phyloP scores from a whole-genome alignment of 2,797 vertebrate genomes.

The Chelon auratus region DNA sequence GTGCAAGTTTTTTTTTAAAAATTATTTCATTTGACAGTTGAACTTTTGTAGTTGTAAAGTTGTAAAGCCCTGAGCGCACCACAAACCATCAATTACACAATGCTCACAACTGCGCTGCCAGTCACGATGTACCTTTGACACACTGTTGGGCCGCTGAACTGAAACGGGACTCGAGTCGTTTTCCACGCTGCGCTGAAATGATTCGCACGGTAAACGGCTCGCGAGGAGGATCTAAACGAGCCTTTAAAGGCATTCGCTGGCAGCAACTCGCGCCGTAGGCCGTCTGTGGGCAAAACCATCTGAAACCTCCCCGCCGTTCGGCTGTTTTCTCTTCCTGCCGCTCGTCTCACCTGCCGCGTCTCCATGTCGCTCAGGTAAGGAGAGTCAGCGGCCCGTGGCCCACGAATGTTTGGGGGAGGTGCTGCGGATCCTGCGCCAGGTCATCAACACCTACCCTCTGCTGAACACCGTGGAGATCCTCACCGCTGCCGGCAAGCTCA shows the following conservation, averaged over 20 bases:
- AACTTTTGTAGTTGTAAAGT: not conserved
- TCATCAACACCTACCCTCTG: slow-evolving; percentile 93
- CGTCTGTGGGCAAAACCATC: not conserved
- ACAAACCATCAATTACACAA: not conserved
- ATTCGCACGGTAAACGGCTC: not conserved
- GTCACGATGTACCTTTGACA: not conserved
- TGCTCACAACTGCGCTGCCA: not conserved
- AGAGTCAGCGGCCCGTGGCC: slow-evolving; percentile 88
- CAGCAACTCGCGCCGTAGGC: too few relatives aligned
- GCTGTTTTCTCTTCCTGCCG: not conserved
- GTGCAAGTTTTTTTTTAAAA: not conserved
- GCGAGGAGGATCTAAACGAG: too few relatives aligned
- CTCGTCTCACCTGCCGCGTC: not conserved
- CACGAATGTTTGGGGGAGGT: slow-evolving; percentile 94
- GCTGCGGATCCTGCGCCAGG: slow-evolving; percentile 91
- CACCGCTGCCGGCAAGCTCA: slow-evolving; percentile 94
- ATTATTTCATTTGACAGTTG: too few relatives aligned
- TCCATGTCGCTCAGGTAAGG: slow-evolving; percentile 84
- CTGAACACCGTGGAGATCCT: slow-evolving; percentile 97
- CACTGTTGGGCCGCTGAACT: not conserved
- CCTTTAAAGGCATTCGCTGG: too few relatives aligned
- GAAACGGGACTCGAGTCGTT: too few relatives aligned
- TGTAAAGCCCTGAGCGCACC: not conserved
- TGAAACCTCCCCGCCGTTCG: not conserved
- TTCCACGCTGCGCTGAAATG: too few relatives aligned